Evolutionary conservation across 2,797 vertebrate species (phyloP), one percentile per base, ranked within the genome.

Genomic region (Dendrocincla fuliginosa): DNA sequence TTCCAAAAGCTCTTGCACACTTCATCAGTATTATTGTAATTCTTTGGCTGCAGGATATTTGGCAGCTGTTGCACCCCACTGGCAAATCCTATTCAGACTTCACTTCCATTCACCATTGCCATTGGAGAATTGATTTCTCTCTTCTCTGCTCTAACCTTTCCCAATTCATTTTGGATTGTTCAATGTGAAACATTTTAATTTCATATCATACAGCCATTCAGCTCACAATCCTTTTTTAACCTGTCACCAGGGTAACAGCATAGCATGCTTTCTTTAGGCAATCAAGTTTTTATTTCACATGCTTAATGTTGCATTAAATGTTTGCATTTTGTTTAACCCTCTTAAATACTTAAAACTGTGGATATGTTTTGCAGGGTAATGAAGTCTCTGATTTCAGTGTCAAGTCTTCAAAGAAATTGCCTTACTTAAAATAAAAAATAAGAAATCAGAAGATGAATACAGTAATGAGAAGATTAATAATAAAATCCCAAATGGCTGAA

Each of bases 121-220:
- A 98, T 98, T 98, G 98, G 98, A 98, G 98, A 99, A 99, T 99
- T 99, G 99, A 99, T 99, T 99, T 98, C 98, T 98, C 98, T 98
- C 98, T 98, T 98, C 98, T 98, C 98, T 98, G 95, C 97, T 98
- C 98, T 97, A 98, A 98, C 98, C 98, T 98, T 98, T 98, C 97
- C 97, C 98, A 98, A 98, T 99, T 99, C 98, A 98, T 99, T 99
- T 99, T 95, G 96, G 97, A 98, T 98, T 98, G 98, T 98, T 99
- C 98, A 93, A 98, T 99, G 99, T 99, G 98, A 99, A 99, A 99
- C 99, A 99, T 99, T 99, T 99, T 99, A 99, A 99, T 99, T 99
- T 99, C 98, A 99, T 98, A 98, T 98, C 97, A 98, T 98, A 98
- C 95, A 97, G 98, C 98, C 97, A 97, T 98, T 98, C 97, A 98